These are phyloP conservation scores for Mormoops blainvillei DNA, from an alignment of 2,113 vertebrate species.

Conservation along the genomic window DNA sequence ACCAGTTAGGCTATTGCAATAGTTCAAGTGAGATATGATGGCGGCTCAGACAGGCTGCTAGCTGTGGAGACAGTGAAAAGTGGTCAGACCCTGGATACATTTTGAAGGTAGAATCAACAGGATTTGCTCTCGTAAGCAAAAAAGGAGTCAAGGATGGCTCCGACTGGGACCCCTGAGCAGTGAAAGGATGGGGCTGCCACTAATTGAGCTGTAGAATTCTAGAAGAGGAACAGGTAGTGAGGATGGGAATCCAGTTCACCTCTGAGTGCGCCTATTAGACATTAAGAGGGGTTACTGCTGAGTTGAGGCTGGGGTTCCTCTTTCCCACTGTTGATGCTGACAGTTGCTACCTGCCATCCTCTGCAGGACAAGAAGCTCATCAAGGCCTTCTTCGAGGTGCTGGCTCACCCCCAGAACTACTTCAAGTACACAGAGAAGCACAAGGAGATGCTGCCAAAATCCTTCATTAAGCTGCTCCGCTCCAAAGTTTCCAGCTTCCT, in stretches of 20 bases:
- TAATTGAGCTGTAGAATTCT: not conserved
- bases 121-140: not conserved
- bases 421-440: constrained; percentile 99
- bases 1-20: not conserved
- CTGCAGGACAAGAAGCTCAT: constrained; percentile 98
- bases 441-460: constrained; percentile 97
- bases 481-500: constrained; percentile 98
- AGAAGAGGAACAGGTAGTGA: not conserved
- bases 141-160: not conserved
- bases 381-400: constrained; percentile 97
- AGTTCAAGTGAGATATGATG: not conserved
- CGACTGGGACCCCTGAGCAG: not conserved
- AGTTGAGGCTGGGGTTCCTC: not conserved
- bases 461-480: constrained; percentile 97
- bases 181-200: not conserved
- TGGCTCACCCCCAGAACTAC: constrained; percentile 98
- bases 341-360: not conserved
- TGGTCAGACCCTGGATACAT: not conserved
- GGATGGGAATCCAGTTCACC: not conserved
- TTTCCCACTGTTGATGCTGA: not conserved
- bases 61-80: not conserved
- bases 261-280: not conserved
- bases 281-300: not conserved
- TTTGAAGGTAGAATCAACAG: not conserved
- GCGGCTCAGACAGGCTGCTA: not conserved